These are phyloP conservation scores for Poeciliopsis infans DNA, from an alignment of 2,797 vertebrate genomes.

Conservation along the genomic window DNA sequence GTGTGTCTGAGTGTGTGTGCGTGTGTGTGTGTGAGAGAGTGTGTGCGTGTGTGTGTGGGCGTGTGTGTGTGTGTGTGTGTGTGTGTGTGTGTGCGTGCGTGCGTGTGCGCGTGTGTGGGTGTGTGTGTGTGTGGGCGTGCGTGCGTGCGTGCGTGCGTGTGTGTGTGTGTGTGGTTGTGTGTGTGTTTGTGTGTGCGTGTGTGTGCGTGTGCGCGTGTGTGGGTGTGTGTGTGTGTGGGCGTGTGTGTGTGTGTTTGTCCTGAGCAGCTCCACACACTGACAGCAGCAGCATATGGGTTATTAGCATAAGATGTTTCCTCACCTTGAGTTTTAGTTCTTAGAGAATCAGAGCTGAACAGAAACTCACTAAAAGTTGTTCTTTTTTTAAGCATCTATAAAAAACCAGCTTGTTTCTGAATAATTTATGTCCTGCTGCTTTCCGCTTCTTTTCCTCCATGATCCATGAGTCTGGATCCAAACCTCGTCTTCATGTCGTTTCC, in stretches of 20 bases:
- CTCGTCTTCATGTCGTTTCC: background rate
- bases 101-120: no score
- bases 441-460: background rate
- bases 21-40: no score
- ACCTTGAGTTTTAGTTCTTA: conserved; percentile 1
- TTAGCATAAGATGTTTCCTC: conserved; percentile 6
- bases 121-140: no score
- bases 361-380: background rate
- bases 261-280: background rate
- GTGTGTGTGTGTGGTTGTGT: no score
- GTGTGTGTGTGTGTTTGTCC: background rate
- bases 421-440: conserved; percentile 7
- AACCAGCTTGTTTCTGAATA: conserved; percentile 6
- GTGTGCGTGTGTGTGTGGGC: no score
- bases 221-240: no score
- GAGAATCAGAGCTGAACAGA: background rate
- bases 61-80: no score
- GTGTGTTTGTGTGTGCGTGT: background rate
- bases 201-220: background rate
- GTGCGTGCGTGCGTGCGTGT: no score
- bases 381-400: background rate
- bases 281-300: conserved; percentile 9
- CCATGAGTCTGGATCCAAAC: background rate
- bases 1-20: no score
- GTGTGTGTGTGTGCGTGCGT: no score